A percentile compares a stretch with the other conserved stretches of the same genome.
Evolutionary conservation across 1,140 invertebrate genomes (phyloP).

Genomic region (Tachypleus tridentatus): DNA sequence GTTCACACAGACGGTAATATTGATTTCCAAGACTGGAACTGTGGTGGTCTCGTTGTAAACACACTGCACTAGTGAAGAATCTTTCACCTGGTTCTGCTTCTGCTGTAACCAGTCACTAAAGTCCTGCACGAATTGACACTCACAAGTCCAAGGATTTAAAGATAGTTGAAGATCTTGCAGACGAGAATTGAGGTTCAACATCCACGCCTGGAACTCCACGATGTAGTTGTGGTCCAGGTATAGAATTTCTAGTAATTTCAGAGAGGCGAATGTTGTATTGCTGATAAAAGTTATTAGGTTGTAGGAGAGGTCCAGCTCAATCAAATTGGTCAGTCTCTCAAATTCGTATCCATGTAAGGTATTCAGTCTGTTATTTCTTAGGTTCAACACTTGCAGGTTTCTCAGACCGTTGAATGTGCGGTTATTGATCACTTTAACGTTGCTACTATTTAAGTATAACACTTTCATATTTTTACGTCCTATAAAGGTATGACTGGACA

Average conservation of each 20-base stretch:
- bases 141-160: conserved; percentile 38
- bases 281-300: conserved; percentile 65
- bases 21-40: conserved; percentile 16
- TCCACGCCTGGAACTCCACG: conserved; percentile 48
- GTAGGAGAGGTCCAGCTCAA: conserved; percentile 74
- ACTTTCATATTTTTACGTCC: conserved; percentile 75
- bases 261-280: conserved; percentile 61
- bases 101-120: conserved; percentile 31
- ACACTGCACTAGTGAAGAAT: conserved; percentile 22
- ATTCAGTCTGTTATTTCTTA: conserved; percentile 71
- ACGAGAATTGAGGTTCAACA: conserved; percentile 31
- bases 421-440: conserved; percentile 69
- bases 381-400: conserved; percentile 47
- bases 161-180: conserved; percentile 30
- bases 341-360: conserved; percentile 71
- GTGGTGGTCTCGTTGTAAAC: conserved; percentile 18
- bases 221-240: conserved; percentile 73
- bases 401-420: conserved; percentile 77
- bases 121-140: conserved; percentile 33
- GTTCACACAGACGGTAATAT: conserved; percentile 23
- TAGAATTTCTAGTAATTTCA: conserved; percentile 66
- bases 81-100: conserved; percentile 27
- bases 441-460: conserved; percentile 75
- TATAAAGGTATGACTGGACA: conserved; percentile 80
- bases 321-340: conserved; percentile 52